Evolutionary conservation across 2,888 invertebrate species (phyloP).

Genomic region (Caenorhabditis virilis): DNA sequence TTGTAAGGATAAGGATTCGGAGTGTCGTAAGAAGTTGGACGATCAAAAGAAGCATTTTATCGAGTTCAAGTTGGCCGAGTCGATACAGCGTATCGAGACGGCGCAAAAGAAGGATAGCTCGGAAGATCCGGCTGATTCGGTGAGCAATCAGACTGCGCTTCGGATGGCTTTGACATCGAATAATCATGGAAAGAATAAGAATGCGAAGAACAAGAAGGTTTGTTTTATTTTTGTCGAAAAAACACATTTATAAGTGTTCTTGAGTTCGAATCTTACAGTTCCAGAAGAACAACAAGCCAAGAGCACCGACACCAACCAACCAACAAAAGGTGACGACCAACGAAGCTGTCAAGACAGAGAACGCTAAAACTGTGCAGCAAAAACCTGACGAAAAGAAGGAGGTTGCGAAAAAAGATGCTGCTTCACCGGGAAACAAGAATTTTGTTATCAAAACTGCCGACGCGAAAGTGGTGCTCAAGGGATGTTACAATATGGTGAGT

Average conservation of each 20-base stretch:
- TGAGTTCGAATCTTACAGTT: too few relatives aligned
- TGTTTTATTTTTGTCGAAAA: too few relatives aligned
- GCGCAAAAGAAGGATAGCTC: conserved; percentile 3
- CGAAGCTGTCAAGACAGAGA: conserved; percentile 5
- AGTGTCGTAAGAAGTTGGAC: conserved; percentile 14
- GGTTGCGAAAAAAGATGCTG: neutral
- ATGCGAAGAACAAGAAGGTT: conserved; percentile 4
- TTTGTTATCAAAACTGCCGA: too few relatives aligned
- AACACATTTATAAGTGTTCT: too few relatives aligned
- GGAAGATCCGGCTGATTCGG: neutral
- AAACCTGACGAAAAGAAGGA: neutral
- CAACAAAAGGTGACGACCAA: conserved; percentile 4
- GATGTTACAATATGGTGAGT: neutral
- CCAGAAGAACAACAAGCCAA: conserved; percentile 3
- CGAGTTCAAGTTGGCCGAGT: conserved; percentile 61
- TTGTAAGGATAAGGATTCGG: conserved; percentile 64
- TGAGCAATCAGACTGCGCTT: conserved; percentile 30
- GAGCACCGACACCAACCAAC: conserved; percentile 10
- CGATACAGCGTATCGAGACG: conserved; percentile 65
- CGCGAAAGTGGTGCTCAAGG: neutral
- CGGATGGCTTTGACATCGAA: conserved; percentile 15
- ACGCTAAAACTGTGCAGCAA: conserved; percentile 4
- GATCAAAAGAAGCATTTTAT: conserved; percentile 48
- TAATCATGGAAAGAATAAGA: conserved; percentile 5
- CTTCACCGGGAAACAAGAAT: neutral